Evolutionary conservation across 2,888 invertebrate species (phyloP).

Genomic region (Coleophora deauratella): DNA sequence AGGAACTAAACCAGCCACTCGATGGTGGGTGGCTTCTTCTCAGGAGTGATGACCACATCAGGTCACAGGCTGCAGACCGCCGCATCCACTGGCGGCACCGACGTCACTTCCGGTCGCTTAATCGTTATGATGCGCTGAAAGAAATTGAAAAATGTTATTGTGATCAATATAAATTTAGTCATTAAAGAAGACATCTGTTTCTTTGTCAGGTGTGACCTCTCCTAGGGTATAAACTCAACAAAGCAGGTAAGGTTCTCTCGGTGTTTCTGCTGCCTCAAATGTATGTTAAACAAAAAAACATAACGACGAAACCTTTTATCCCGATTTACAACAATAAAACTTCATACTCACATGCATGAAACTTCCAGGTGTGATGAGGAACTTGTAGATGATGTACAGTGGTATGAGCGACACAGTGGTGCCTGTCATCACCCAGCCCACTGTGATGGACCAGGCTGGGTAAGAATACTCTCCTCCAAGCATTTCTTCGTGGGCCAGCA

Average conservation of each 20-base stretch:
- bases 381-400: constrained; percentile 85
- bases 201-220: too few relatives aligned
- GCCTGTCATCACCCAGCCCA: constrained; percentile 88
- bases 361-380: constrained; percentile 79
- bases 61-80: constrained; percentile 64
- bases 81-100: constrained; percentile 52
- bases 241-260: too few relatives aligned
- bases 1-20: constrained; percentile 61
- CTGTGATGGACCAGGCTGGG: constrained; percentile 85
- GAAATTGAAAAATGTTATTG: too few relatives aligned
- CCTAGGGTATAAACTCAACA: too few relatives aligned
- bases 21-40: constrained; percentile 37
- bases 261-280: too few relatives aligned
- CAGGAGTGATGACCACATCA: constrained; percentile 23
- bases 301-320: too few relatives aligned
- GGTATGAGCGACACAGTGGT: constrained; percentile 92
- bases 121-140: constrained; percentile 54
- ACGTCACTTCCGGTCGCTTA: constrained; percentile 43
- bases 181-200: too few relatives aligned
- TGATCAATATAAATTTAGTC: too few relatives aligned
- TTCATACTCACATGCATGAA: constrained; percentile 31
- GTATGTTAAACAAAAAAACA: too few relatives aligned
- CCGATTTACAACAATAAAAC: too few relatives aligned
- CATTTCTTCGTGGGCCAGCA: constrained; percentile 87
- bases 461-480: constrained; percentile 82